Percentiles rank a stretch among this genome's conserved stretches.
phyloP scores from a whole-genome alignment of 2,113 vertebrate species.

The Lamprotornis superbus region DNA sequence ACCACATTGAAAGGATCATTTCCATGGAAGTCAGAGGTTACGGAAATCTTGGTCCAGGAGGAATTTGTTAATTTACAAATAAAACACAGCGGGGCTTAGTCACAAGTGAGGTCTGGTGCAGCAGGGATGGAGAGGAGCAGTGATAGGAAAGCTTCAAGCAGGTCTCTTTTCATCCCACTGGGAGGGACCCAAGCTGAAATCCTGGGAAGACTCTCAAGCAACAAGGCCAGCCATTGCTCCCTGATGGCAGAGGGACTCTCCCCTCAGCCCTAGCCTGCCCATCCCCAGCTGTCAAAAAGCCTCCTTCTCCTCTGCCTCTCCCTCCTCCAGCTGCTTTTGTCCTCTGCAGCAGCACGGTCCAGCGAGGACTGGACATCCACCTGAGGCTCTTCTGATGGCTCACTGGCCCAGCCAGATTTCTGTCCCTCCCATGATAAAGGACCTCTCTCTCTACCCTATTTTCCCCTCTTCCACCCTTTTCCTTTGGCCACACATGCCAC shows the following conservation, averaged over 20 bases:
- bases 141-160: not conserved
- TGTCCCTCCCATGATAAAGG: not conserved
- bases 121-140: not conserved
- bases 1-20: not conserved
- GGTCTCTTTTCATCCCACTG: accelerated
- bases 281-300: not conserved
- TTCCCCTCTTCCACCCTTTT: not conserved
- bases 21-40: not conserved
- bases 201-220: not conserved
- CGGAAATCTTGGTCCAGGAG: not conserved
- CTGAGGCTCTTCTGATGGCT: not conserved
- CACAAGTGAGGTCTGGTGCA: not conserved
- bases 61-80: not conserved
- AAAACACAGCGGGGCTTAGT: not conserved
- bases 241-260: not conserved
- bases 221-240: no score
- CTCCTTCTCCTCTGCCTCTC: not conserved
- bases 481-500: not conserved
- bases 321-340: not conserved
- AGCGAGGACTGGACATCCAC: accelerated
- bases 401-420: not conserved
- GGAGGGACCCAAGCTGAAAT: accelerated
- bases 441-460: not conserved
- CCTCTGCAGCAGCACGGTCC: not conserved
- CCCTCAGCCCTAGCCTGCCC: no score